A percentile compares a stretch with the other conserved stretches of the same genome.
Conservation (phyloP, 1,140 invertebrate genomes). For the Adoxophyes honmai region DNA sequence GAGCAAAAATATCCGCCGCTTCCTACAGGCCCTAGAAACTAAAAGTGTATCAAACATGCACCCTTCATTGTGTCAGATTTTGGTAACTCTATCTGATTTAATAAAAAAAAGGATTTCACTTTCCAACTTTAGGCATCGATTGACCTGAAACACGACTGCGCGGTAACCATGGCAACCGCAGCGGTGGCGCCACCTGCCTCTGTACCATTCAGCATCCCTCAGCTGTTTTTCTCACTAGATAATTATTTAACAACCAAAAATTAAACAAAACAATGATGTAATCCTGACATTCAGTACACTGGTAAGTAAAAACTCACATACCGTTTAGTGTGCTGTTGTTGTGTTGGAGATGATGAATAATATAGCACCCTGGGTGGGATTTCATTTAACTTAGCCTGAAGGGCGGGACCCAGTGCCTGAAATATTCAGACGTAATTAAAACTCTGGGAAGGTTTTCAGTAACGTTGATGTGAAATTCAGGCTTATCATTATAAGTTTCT, state of each 20-base stretch:
- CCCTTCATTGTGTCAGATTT: too few relatives aligned
- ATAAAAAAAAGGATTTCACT: not conserved
- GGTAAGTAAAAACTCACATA: not conserved
- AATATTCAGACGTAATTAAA: constrained; percentile 38
- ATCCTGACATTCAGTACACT: constrained; percentile 1
- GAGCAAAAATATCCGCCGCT: too few relatives aligned
- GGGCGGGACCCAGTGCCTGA: constrained; percentile 18
- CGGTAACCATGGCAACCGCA: constrained; percentile 39
- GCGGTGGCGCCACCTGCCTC: constrained; percentile 53
- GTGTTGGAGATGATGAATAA: constrained; percentile 5
- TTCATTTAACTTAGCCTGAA: not conserved
- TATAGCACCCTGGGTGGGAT: constrained; percentile 17
- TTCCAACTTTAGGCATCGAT: not conserved
- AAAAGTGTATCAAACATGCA: too few relatives aligned
- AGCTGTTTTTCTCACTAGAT: constrained; percentile 39
- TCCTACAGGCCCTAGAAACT: too few relatives aligned
- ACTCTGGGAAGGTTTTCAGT: not conserved
- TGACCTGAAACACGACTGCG: constrained; percentile 40
- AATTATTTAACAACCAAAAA: constrained; percentile 18
- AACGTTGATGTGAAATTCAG: not conserved
- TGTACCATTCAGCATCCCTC: constrained; percentile 44
- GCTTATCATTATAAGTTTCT: too few relatives aligned
- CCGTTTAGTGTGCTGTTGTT: too few relatives aligned
- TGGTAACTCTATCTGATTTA: too few relatives aligned
- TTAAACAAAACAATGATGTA: constrained; percentile 15